Evolutionary conservation across 2,888 invertebrate genomes (phyloP).

Genomic region (Pantelozetes paolii): DNA sequence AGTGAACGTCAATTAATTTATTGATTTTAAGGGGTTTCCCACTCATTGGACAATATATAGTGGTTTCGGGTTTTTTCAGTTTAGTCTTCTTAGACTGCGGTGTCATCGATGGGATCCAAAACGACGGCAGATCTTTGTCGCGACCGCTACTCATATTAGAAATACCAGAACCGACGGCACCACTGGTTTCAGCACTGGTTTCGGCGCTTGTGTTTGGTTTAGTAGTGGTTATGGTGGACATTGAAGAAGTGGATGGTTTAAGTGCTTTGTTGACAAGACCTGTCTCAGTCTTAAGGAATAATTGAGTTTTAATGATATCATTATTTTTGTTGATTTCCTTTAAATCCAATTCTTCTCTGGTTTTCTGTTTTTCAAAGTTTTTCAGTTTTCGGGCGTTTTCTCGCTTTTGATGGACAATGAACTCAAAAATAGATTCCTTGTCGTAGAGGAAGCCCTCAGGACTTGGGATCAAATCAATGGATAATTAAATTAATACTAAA

Average conservation of each 20-base stretch:
- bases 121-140: slow-evolving; percentile 81
- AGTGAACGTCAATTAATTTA: slow-evolving; percentile 86
- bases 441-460: slow-evolving; percentile 91
- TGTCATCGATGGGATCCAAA: slow-evolving; percentile 92
- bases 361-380: slow-evolving; percentile 82
- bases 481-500: not conserved
- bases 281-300: slow-evolving; percentile 77
- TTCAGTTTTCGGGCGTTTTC: slow-evolving; percentile 83
- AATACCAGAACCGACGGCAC: slow-evolving; percentile 56
- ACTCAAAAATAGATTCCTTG: slow-evolving; percentile 92
- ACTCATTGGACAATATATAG: slow-evolving; percentile 76
- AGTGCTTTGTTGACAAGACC: slow-evolving; percentile 61
- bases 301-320: slow-evolving; percentile 67
- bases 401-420: slow-evolving; percentile 87
- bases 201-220: no score
- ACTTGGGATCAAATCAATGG: slow-evolving; percentile 51
- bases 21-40: slow-evolving; percentile 80
- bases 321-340: slow-evolving; percentile 68
- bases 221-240: no score
- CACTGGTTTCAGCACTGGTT: not conserved
- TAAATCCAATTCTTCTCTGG: slow-evolving; percentile 64
- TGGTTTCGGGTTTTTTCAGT: slow-evolving; percentile 70
- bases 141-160: slow-evolving; percentile 75
- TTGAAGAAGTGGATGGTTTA: not conserved
- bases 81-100: slow-evolving; percentile 73